Evolutionary conservation across 92 coral and sea anemone species (phyloP).

Genomic region (Siderastrea radians): DNA sequence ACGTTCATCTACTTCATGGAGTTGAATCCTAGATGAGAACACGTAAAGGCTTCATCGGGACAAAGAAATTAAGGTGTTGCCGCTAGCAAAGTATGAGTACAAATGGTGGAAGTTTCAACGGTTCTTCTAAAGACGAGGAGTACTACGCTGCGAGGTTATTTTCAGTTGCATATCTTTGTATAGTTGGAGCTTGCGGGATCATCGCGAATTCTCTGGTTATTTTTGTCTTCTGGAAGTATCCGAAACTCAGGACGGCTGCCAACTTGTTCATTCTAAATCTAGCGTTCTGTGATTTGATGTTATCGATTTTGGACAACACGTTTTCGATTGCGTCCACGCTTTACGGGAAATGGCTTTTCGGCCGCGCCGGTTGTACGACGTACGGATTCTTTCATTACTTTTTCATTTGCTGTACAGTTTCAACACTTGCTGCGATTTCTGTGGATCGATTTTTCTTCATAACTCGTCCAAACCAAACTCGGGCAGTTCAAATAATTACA

Average conservation of each 20-base stretch:
- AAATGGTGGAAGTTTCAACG: constrained; percentile 10
- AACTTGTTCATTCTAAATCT: constrained; percentile 91
- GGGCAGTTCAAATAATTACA: constrained; percentile 76
- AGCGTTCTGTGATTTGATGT: constrained; percentile 88
- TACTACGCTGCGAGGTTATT: constrained; percentile 58
- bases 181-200: constrained; percentile 82
- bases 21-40: constrained; percentile 4
- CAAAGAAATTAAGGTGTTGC: background rate
- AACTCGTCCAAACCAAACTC: constrained; percentile 84
- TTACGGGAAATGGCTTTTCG: constrained; percentile 81
- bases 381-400: constrained; percentile 92
- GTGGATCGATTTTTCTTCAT: constrained; percentile 92
- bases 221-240: constrained; percentile 79
- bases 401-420: constrained; percentile 83
- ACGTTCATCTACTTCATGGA: background rate
- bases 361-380: constrained; percentile 76
- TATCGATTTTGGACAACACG: constrained; percentile 77
- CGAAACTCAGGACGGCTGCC: constrained; percentile 90
- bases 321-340: constrained; percentile 81
- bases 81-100: constrained; percentile 28
- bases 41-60: background rate
- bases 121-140: constrained; percentile 31
- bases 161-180: constrained; percentile 74
- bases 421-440: constrained; percentile 87
- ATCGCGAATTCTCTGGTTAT: constrained; percentile 87